Base-by-base conservation (phyloP, 2,797 vertebrate species). In the Paratrypauchen microcephalus region DNA sequence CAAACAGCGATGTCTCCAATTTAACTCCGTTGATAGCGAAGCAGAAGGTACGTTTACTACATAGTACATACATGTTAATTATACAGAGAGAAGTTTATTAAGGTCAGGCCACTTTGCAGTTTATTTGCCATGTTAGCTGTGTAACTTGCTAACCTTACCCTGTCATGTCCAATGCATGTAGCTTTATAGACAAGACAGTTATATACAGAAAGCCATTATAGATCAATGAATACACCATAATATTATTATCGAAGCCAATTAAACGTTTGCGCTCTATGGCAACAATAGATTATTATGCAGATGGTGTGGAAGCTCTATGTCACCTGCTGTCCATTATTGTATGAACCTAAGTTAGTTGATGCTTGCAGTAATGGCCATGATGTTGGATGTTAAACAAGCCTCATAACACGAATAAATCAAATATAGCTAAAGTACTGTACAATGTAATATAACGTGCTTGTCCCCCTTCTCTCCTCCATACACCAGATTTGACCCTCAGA, bases 31-130 rank as follows among this genome's bases (percentile, higher is more conserved):
- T 66, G 6, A 47, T 12, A 64, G 66, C 58, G 12, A 79, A 63
- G 65, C 21, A 64, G 30, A 65, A n/a, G 85, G 83, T 87, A 69
- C 87, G 86, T 87, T 52, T 39, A 16, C 64, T 45, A 1, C 28
- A 3, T 58, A 18, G 47, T 28, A 45, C 0, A 13, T 65, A 21
- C 4, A 64, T 68, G 2, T n/a, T 13, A 56, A 26, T 2, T 26
- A 28, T 41, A 12, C 18, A 28, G 12, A 3, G 13, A 26, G 13
- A 36, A 32, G 16, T 41, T 45, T 55, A 9, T 72, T 32, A 59
- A 41, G n/a, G 24, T 58, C 56, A 58, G 15, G 15, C 3, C 1
- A 24, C 32, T 70, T 68, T 70, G 52, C 45, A 0, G 32, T 75
- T 13, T 23, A 54, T 59, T 32, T 52, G 61, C 21, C 41, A 50